Evolutionary conservation across 2,888 invertebrate species (phyloP), one percentile per base, ranked within the genome.

Genomic region (Morpho achilles): DNA sequence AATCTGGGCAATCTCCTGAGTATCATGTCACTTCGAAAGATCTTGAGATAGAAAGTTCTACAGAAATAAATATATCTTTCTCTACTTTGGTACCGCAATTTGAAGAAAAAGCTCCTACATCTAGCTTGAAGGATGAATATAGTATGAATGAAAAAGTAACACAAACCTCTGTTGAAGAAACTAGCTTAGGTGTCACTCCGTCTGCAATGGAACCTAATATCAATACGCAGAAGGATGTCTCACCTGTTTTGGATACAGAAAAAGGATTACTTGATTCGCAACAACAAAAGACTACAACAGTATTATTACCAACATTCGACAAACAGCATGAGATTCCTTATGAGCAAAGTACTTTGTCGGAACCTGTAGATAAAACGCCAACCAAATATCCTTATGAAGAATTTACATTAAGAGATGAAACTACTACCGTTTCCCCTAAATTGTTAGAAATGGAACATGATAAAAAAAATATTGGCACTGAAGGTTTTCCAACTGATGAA

Each of bases 101-200:
- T n/a, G 56, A 55, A 48, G 59, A 58, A 52, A 44, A 44, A 51
- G 55, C 50, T 10, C 50, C 58, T 9, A 40, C 40, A 50, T 42
- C 48, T 6, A n/a, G 43, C 16, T n/a, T 44, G 42, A 10, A 50
- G 8, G 55, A 50, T 42, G 23, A 50, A 22, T 39, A 47, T 23
- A 56, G 41, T 44, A 39, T 22, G 22, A 50, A 55, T 41, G 16
- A 49, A 60, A 50, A 56, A 54, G 44, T 10, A 39, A 61, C 60
- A 52, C 44, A 48, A 51, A 43, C 48, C 9, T 49, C 46, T 42
- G 46, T 45, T 23, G 46, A 58, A 9, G 43, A 60, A 42, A 53
- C 16, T 41, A 53, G 46, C 10, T 52, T 16, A 22, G 53, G 53
- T 7, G 7, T 40, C 22, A 22, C 48, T 47, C 7, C 22, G 6